phyloP scores from a whole-genome alignment of 2,888 invertebrate genomes.

The Ariolimax columbianus region DNA sequence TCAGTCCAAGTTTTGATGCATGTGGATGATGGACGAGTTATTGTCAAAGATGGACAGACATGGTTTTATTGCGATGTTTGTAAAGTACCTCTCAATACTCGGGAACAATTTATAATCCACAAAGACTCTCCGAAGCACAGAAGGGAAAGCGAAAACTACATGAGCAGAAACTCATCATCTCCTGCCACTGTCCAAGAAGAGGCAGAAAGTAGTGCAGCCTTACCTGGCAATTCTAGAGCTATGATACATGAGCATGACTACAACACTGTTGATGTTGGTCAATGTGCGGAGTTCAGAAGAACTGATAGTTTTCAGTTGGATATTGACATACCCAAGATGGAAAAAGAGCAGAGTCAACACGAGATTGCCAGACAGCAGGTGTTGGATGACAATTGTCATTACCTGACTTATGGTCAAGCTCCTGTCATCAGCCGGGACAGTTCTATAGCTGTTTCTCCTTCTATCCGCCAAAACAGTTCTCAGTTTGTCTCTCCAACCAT shows the following conservation, averaged over 20 bases:
- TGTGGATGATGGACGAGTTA: conserved; percentile 34
- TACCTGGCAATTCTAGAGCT: neutral
- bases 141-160: conserved; percentile 51
- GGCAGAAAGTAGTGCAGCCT: too few species aligned
- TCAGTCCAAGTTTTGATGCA: neutral
- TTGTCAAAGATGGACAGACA: conserved; percentile 46
- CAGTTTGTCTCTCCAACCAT: too few species aligned
- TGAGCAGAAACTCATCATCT: neutral
- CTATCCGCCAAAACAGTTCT: too few species aligned
- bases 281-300: neutral
- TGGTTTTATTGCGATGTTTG: conserved; percentile 64
- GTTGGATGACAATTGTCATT: conserved; percentile 14
- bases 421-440: neutral
- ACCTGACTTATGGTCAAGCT: conserved; percentile 12
- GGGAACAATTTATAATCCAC: conserved; percentile 61
- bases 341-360: neutral
- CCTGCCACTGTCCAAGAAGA: too few species aligned
- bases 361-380: neutral
- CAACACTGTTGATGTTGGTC: neutral
- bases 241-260: neutral
- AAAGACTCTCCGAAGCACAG: conserved; percentile 59
- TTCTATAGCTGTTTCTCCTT: too few species aligned
- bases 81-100: conserved; percentile 60
- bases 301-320: neutral
- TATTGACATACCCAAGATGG: neutral